Evolutionary conservation across 2,888 invertebrate species (phyloP).

Genomic region (Drosophila quinaria): DNA sequence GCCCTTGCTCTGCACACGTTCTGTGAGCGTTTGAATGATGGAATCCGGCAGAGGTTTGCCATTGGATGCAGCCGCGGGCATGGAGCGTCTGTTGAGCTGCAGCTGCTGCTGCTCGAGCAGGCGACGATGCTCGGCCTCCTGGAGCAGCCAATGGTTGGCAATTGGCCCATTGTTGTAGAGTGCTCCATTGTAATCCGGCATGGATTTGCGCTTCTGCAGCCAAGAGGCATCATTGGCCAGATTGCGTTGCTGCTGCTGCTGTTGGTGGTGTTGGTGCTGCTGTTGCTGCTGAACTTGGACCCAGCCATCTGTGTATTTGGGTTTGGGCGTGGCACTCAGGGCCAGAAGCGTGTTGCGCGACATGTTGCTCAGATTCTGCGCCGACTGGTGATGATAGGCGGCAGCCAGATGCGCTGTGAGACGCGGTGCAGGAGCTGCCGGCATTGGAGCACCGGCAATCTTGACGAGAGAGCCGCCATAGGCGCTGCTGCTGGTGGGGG

Average conservation of each 20-base stretch:
- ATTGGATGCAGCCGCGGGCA: constrained; percentile 79
- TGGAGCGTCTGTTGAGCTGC: constrained; percentile 62
- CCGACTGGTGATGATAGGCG: constrained; percentile 79
- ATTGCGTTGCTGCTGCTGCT: constrained; percentile 77
- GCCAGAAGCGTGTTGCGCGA: constrained; percentile 89
- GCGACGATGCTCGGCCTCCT: constrained; percentile 96
- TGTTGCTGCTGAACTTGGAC: constrained; percentile 84
- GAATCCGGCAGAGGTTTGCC: constrained; percentile 90
- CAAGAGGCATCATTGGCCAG: constrained; percentile 81
- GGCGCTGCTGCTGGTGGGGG: constrained; percentile 28
- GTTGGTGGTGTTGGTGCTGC: constrained; percentile 69
- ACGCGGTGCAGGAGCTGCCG: constrained; percentile 61
- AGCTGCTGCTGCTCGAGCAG: constrained; percentile 84
- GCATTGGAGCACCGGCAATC: constrained; percentile 69
- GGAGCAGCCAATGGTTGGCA: constrained; percentile 94
- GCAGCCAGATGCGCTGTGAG: constrained; percentile 48
- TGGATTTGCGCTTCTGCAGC: constrained; percentile 88
- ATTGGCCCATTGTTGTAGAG: constrained; percentile 85
- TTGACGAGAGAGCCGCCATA: constrained; percentile 82
- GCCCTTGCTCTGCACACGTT: constrained; percentile 89
- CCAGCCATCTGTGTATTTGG: constrained; percentile 88
- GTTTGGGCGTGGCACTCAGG: constrained; percentile 92
- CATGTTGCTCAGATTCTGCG: constrained; percentile 87
- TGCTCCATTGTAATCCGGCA: constrained; percentile 87
- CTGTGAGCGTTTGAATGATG: constrained; percentile 90